Base-by-base conservation (phyloP, 2,797 vertebrate genomes). In the Amniataba percoides region DNA sequence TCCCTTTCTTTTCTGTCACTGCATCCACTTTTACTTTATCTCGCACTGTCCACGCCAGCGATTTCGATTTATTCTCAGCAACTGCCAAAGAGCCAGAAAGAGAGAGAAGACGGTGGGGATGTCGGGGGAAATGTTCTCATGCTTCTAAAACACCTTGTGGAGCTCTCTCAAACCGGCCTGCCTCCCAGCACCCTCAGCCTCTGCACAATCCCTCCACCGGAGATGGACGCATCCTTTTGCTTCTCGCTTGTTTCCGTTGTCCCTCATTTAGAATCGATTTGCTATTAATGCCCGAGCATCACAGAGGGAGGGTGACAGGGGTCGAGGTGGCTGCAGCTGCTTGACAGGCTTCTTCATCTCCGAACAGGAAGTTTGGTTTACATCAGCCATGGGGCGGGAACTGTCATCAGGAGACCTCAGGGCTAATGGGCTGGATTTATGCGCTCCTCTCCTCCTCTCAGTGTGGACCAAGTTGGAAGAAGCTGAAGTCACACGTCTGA, bases 341-440 rank as follows among this genome's bases (percentile, higher is more conserved):
- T 77, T 95, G 95, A 96, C 95, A 95, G 90, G 89, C 87, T 90
- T 88, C 91, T 96, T 93, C 91, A 94, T 96, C 94, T 95, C 91
- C 79, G 46, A 87, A 87, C 83, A 93, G 91, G 89, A 95, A 93
- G 92, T 95, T 95, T 93, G 89, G 88, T 94, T 94, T 94, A 94
- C 90, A 92, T 94, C 93, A 94, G 89, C 90, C 81, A 5, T 3
- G 83, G 91, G 95, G 93, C 89, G 94, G 92, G 87, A 92, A 81
- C 92, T 92, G 93, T 93, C 93, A 89, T 78, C 85, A 34, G 42
- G 61, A 86, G 84, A 77, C 78, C 85, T 75, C 77, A 71, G 73
- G 81, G 81, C 80, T 92, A 92, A 93, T 92, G 87, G 76, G 72
- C 55, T 85, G 88, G 91, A 95, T 95, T 94, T 84, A 96, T 95